Evolutionary conservation across 2,888 invertebrate species (phyloP).

Genomic region (Trissolcus brochymenae): DNA sequence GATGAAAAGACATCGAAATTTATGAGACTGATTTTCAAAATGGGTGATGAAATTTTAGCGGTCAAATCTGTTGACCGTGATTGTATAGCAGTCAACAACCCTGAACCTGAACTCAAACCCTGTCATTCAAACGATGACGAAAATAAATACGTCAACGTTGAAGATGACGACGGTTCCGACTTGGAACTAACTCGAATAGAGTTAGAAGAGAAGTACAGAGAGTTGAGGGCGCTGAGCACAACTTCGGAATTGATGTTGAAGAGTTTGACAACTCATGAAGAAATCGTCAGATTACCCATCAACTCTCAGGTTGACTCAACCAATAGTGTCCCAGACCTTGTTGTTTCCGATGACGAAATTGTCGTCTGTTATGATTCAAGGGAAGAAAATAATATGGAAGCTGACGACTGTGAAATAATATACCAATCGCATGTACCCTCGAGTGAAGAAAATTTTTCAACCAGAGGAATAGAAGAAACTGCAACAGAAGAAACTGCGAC

Average conservation of each 20-base stretch:
- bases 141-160: neutral
- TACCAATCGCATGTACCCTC: neutral
- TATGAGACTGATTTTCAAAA: constrained; percentile 3
- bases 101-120: too few relatives aligned
- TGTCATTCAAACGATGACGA: neutral
- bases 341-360: constrained; percentile 1
- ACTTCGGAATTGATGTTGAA: neutral
- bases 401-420: neutral
- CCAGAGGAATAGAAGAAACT: too few relatives aligned
- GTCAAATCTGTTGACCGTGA: neutral
- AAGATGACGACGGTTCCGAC: neutral
- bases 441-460: neutral
- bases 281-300: too few relatives aligned
- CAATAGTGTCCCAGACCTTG: neutral
- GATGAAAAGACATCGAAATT: neutral
- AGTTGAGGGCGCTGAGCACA: neutral
- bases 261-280: too few relatives aligned
- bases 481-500: neutral
- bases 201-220: constrained; percentile 1
- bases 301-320: neutral
- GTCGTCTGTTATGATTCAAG: constrained; percentile 8
- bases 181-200: neutral
- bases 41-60: neutral
- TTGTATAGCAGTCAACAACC: neutral
- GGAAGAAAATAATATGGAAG: neutral